Evolutionary conservation across 2,888 invertebrate species (phyloP), one percentile per base, ranked within the genome.

Genomic region (Leptopilina myrica): DNA sequence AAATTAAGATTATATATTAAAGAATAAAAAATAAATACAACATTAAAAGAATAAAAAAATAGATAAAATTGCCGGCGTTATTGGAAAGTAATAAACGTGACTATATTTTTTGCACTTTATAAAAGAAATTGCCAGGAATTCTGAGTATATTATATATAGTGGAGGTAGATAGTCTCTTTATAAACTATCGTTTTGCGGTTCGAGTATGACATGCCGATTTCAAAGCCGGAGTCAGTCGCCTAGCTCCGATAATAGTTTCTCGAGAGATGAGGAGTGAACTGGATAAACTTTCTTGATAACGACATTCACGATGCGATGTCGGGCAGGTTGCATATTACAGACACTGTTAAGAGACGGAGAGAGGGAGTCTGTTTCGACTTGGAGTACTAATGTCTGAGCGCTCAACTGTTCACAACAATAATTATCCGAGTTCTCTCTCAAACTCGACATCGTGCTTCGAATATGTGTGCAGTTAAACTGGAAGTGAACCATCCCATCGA

Each of bases 381-480:
- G 20, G 20, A 53, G 53, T 69, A 5, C 14, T 40, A 82, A 79
- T 84, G 46, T 46, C 9, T 79, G 84, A 87, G 85, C 84, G 33
- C 33, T 81, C 83, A 87, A 87, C 86, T 86, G 87, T 89, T 89
- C 80, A 83, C 84, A 89, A 87, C 87, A 87, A 88, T 88, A 89
- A 89, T 90, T 89, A 89, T 88, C 85, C 82, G 87, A 89, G 88
- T 89, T 88, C 85, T 83, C 85, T 83, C n/a, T 33, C 33, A 33
- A 87, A 88, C 87, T 88, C 85, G 80, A 86, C 83, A 84, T 84
- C 84, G 85, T 33, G 33, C 33, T 33, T 33, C 33, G 33, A 33
- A 33, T 33, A 3, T 33, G 84, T 82, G 84, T 83, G 79, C 81
- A 84, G 80, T 84, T 84, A 82, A 86, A 85, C 84, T 84, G 83